Percentiles rank a stretch among this genome's conserved stretches.
Evolutionary conservation across 2,113 vertebrate species (phyloP).

Genomic region (Theropithecus gelada): DNA sequence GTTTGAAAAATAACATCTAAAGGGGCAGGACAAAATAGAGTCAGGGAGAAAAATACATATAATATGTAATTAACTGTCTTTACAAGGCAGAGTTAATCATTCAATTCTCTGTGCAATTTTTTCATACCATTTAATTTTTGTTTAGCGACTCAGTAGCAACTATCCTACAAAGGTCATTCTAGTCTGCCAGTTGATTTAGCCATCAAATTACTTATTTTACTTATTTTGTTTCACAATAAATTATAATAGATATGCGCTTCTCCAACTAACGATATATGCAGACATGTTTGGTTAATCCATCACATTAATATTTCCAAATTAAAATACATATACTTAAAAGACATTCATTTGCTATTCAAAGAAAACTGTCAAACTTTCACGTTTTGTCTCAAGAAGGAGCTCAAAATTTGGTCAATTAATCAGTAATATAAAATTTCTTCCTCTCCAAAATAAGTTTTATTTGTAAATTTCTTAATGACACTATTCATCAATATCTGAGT

Average conservation of each 20-base stretch:
- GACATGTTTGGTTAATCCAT: not conserved
- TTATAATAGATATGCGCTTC: not conserved
- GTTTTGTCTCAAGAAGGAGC: not conserved
- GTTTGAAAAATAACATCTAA: not conserved
- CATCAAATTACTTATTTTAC: not conserved
- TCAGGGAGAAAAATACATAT: not conserved
- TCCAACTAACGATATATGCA: not conserved
- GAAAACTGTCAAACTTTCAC: not conserved
- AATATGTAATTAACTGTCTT: not conserved
- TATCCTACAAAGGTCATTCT: not conserved
- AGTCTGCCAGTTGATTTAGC: not conserved
- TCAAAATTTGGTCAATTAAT: not conserved
- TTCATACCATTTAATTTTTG: not conserved
- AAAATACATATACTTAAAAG: not conserved
- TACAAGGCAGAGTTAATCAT: not conserved
- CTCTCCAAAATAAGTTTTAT: not conserved
- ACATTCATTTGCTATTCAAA: not conserved
- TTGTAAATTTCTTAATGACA: not conserved
- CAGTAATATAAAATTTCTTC: not conserved
- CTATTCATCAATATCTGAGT: not conserved
- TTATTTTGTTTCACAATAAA: not conserved
- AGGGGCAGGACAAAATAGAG: not conserved
- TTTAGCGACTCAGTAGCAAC: not conserved
- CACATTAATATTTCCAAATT: not conserved
- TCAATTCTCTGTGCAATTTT: not conserved